Base-by-base conservation (phyloP, 2,888 invertebrate species). In the Sinohyriopsis cumingii region DNA sequence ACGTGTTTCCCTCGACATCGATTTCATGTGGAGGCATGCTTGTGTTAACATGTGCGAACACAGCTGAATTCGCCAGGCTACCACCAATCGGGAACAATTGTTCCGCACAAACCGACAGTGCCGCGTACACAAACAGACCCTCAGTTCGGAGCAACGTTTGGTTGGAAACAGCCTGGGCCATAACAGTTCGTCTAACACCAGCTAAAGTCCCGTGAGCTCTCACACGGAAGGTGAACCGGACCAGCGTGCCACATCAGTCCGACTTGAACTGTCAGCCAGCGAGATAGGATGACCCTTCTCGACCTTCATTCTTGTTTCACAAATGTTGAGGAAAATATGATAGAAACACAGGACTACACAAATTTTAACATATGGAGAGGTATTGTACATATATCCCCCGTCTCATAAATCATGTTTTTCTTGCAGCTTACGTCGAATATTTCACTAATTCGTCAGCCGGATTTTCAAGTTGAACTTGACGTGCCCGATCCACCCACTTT, bases 21-120 rank as follows among this genome's bases (percentile, higher is more conserved):
- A 79, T 80, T 82, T 83, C 83, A 78, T 82, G 85, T 83, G 80
- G 82, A 83, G 84, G 83, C 84, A 83, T 83, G 85, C 82, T 80
- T 82, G 81, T 78, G 77, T 78, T 80, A 82, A 81, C 82, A 79
- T 83, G 82, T 82, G 84, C 81, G 80, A 82, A 81, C 80, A 78
- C 68, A 72, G 70, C 73, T 75, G 77, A 76, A 45, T 45, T 45
- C 45, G 45, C 45, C 45, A 45, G 45, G 73, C 77, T 77, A 75
- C 79, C 79, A 82, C 82, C 77, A 80, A 82, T 79, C 74, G 80
- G 72, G 80, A 76, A 75, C 73, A 77, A 73, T 72, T 75, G 73
- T 75, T 75, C 74, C 68, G 73, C 69, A 60, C 65, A 73, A 76
- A 75, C 77, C 75, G 70, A 71, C 55, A 61, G 64, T 73, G 63